phyloP scores from a whole-genome alignment of 1,140 invertebrate genomes.

The Drosophila oshimai region DNA sequence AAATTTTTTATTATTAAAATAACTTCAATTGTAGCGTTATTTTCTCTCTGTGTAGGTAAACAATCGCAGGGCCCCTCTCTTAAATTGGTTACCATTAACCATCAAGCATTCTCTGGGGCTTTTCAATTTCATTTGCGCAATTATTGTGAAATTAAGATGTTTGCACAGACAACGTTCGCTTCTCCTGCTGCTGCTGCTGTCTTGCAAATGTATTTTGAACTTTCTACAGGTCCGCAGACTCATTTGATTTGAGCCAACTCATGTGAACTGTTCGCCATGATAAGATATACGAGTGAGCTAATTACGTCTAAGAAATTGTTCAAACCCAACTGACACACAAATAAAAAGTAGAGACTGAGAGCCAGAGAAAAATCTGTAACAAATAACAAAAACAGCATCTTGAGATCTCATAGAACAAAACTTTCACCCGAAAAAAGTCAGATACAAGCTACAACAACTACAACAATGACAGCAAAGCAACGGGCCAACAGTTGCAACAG shows the following conservation, averaged over 20 bases:
- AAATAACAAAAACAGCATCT: conserved; percentile 41
- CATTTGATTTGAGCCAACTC: conserved; percentile 37
- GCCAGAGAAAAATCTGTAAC: conserved; percentile 65
- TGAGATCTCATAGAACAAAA: conserved; percentile 59
- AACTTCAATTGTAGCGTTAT: not conserved
- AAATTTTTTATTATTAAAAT: not conserved
- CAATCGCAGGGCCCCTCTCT: conserved; percentile 8
- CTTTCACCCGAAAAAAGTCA: conserved; percentile 68
- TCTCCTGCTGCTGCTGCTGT: conserved; percentile 3
- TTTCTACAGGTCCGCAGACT: conserved; percentile 50
- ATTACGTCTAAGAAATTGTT: conserved; percentile 63
- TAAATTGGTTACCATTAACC: conserved; percentile 44
- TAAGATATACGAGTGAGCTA: conserved; percentile 69
- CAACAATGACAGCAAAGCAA: conserved; percentile 41
- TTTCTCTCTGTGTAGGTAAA: conserved; percentile 9
- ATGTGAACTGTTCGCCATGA: conserved; percentile 64
- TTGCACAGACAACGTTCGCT: conserved; percentile 32
- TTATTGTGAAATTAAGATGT: conserved; percentile 78
- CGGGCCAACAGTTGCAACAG: conserved; percentile 61
- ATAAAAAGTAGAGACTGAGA: conserved; percentile 14
- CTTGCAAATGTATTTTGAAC: conserved; percentile 46
- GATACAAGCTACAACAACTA: conserved; percentile 21
- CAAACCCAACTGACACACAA: conserved; percentile 50
- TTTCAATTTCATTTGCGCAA: conserved; percentile 70
- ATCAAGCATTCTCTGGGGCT: conserved; percentile 28